A percentile compares a stretch with the other conserved stretches of the same genome.
Conservation (phyloP, 2,113 vertebrate genomes). For the Verasper variegatus region DNA sequence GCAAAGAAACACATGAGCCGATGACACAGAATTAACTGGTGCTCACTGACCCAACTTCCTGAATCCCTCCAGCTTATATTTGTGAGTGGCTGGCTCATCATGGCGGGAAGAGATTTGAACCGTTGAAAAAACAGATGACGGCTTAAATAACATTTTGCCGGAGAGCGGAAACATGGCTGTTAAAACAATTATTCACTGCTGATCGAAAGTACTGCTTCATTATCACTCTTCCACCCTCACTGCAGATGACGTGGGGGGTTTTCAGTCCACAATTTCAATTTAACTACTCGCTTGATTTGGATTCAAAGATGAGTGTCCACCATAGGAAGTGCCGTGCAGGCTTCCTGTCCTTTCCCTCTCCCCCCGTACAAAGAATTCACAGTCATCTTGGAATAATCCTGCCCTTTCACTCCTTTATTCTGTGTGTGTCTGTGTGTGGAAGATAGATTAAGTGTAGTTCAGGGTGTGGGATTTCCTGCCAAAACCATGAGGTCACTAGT, state of each 20-base stretch:
- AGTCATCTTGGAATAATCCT: conserved; percentile 76
- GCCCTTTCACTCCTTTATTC: conserved; percentile 61
- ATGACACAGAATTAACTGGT: conserved; percentile 30
- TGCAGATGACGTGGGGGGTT: conserved; percentile 5
- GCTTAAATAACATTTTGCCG: conserved; percentile 5
- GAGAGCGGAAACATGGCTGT: conserved; percentile 1
- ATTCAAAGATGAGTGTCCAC: conserved; percentile 51
- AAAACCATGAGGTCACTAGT: conserved; percentile 54
- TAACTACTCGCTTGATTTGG: conserved; percentile 18
- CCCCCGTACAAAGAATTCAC: conserved; percentile 69
- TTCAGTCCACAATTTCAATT: conserved; percentile 18
- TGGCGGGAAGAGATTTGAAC: conserved; percentile 50
- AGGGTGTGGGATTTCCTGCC: conserved; percentile 54
- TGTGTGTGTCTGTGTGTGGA: conserved; percentile 30
- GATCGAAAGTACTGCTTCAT: conserved; percentile 8
- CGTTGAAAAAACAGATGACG: conserved; percentile 14
- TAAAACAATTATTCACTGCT: conserved; percentile 27
- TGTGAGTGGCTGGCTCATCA: conserved; percentile 50
- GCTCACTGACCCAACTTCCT: conserved; percentile 47
- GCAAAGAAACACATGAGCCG: conserved; percentile 25
- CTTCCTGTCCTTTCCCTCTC: conserved; percentile 66
- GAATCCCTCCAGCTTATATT: not conserved
- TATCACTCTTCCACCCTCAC: not conserved
- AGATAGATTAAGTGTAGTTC: conserved; percentile 22
- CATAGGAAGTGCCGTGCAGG: conserved; percentile 53